phyloP scores from a whole-genome alignment of 2,888 invertebrate species.

The Harpalus rufipes region DNA sequence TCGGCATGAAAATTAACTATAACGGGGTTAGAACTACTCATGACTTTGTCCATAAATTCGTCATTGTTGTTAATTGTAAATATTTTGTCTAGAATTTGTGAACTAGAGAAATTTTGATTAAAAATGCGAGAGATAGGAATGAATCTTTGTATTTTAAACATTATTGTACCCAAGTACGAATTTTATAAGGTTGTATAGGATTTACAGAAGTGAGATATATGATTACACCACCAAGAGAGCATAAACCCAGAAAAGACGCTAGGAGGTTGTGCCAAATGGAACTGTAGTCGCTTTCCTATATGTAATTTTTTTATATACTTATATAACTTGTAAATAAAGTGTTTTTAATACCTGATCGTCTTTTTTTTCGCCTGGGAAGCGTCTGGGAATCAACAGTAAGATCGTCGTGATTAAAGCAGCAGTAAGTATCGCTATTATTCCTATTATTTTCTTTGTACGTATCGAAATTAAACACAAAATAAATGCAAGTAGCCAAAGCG shows the following conservation, averaged over 20 bases:
- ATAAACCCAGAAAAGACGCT: conserved; percentile 76
- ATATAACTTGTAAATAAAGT: not conserved
- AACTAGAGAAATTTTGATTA: conserved; percentile 69
- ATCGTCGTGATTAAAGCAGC: conserved; percentile 81
- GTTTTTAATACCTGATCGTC: conserved; percentile 23
- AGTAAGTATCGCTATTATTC: conserved; percentile 80
- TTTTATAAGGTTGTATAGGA: conserved; percentile 71
- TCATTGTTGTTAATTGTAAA: conserved; percentile 84
- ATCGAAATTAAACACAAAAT: conserved; percentile 83
- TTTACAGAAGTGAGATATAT: conserved; percentile 78
- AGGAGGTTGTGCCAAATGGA: conserved; percentile 79
- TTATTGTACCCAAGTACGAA: conserved; percentile 40
- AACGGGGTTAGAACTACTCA: conserved; percentile 91
- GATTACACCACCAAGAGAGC: conserved; percentile 76
- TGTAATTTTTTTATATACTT: conserved; percentile 35
- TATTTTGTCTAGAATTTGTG: conserved; percentile 74
- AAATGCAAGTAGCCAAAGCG: conserved; percentile 82
- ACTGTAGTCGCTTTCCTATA: conserved; percentile 79
- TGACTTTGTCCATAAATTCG: conserved; percentile 89
- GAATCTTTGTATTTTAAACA: conserved; percentile 32
- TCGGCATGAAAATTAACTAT: conserved; percentile 95
- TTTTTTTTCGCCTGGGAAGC: conserved; percentile 65
- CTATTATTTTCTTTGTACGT: conserved; percentile 83
- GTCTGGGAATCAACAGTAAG: conserved; percentile 81
- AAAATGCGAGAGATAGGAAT: conserved; percentile 9